phyloP scores from a whole-genome alignment of 2,888 invertebrate genomes.

The Tineola bisselliella region DNA sequence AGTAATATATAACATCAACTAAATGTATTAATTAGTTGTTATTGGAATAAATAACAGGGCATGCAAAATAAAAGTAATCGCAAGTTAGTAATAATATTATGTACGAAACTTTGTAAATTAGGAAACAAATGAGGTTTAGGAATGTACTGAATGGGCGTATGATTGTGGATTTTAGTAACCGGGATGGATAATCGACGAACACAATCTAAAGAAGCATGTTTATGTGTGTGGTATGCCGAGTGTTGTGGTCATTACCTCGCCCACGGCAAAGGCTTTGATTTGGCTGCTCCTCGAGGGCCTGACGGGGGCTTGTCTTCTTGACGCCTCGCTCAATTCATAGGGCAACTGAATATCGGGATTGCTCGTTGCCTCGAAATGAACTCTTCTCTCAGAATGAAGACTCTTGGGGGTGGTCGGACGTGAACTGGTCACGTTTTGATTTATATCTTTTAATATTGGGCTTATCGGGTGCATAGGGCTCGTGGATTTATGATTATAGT shows the following conservation, averaged over 20 bases:
- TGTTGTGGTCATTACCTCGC: conserved; percentile 49
- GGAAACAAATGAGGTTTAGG: conserved; percentile 27
- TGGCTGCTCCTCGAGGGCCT: conserved; percentile 62
- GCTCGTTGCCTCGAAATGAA: conserved; percentile 58
- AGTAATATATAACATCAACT: conserved; percentile 7
- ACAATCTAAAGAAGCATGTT: conserved; percentile 60
- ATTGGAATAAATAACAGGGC: conserved; percentile 39
- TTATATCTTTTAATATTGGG: conserved; percentile 44
- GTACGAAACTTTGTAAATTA: conserved; percentile 5
- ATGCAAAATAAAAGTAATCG: conserved; percentile 62
- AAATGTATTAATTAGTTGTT: neutral
- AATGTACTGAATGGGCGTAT: neutral
- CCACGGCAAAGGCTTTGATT: conserved; percentile 65
- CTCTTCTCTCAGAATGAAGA: conserved; percentile 60
- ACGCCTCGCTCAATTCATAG: conserved; percentile 24
- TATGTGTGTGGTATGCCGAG: neutral
- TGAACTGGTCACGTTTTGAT: conserved; percentile 36
- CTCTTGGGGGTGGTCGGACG: conserved; percentile 39
- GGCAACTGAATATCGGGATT: conserved; percentile 22
- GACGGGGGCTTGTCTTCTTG: neutral
- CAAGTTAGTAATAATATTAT: conserved; percentile 42
- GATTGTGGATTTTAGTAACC: conserved; percentile 29
- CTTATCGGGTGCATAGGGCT: conserved; percentile 29
- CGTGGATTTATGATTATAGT: conserved; percentile 31
- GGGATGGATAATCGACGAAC: conserved; percentile 57